A percentile compares a stretch with the other conserved stretches of the same genome.
phyloP scores from a whole-genome alignment of 2,113 vertebrate genomes.

The Spermophilus dauricus region DNA sequence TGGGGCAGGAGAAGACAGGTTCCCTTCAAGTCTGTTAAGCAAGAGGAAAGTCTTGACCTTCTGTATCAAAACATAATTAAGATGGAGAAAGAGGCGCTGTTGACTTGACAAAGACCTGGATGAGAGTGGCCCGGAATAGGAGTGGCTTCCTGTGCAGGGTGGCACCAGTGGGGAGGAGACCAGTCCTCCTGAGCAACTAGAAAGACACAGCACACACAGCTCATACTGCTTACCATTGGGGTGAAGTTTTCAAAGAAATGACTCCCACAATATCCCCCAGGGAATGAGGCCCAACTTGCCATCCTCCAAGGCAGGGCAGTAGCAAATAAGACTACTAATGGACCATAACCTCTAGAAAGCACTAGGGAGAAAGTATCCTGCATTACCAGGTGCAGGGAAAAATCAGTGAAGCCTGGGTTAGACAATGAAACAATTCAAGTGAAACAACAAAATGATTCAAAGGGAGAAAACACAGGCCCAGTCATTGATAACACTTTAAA shows the following conservation, averaged over 20 bases:
- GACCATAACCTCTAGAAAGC: neutral
- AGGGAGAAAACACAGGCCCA: neutral
- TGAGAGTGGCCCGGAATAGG: accelerated
- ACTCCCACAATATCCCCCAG: too few species aligned
- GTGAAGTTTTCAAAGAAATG: neutral
- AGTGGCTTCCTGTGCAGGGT: accelerated
- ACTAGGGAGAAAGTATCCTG: neutral
- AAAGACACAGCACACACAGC: accelerated
- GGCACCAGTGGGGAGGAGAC: neutral
- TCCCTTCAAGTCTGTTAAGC: neutral
- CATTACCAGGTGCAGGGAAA: neutral
- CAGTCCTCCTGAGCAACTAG: too few species aligned
- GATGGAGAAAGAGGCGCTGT: neutral
- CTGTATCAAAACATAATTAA: neutral
- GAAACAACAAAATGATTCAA: constrained; percentile 55
- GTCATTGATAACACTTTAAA: neutral
- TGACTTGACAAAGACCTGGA: neutral
- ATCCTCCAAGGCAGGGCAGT: neutral
- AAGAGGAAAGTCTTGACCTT: neutral
- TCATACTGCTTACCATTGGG: too few species aligned
- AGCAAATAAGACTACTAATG: neutral
- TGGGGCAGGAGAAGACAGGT: too few species aligned
- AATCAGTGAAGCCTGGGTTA: neutral
- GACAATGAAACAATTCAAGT: constrained; percentile 42
- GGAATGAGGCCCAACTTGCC: neutral